phyloP scores from a whole-genome alignment of 2,888 invertebrate species.

The Norana najaformis region DNA sequence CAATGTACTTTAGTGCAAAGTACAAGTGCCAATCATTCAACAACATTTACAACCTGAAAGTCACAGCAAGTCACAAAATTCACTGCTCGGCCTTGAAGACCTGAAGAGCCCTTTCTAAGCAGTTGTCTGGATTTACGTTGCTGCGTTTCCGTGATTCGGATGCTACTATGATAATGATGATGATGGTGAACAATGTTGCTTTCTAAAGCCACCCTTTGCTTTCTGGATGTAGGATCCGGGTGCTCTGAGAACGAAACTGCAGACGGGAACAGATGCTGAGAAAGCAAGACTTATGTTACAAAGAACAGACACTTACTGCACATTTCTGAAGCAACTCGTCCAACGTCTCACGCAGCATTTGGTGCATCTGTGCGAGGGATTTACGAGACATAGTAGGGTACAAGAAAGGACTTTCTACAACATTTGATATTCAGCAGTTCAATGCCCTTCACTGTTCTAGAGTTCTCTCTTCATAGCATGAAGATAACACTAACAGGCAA shows the following conservation, averaged over 20 bases:
- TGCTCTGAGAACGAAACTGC: not conserved
- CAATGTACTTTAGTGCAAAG: not conserved
- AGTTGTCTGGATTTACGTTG: not conserved
- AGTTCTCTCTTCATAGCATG: not conserved
- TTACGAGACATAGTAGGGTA: slow-evolving; percentile 76
- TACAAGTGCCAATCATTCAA: not conserved
- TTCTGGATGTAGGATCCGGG: not conserved
- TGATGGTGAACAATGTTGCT: not conserved
- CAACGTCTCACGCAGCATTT: slow-evolving; percentile 71
- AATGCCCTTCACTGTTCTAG: not conserved
- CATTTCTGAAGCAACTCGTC: slow-evolving; percentile 60
- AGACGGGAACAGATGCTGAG: not conserved
- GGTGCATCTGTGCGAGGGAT: slow-evolving; percentile 81
- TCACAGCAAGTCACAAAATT: not conserved
- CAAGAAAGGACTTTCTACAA: slow-evolving; percentile 61
- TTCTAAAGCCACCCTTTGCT: not conserved
- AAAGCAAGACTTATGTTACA: not conserved
- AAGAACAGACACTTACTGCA: slow-evolving; percentile 49
- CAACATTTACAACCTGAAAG: not conserved
- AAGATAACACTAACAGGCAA: not conserved
- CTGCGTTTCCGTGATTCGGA: not conserved
- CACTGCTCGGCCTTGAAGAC: not conserved
- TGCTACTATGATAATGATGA: not conserved
- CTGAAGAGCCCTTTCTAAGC: not conserved
- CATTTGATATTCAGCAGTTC: not conserved